Evolutionary conservation across 2,113 vertebrate genomes (phyloP).

Genomic region (Cnemophilus loriae): DNA sequence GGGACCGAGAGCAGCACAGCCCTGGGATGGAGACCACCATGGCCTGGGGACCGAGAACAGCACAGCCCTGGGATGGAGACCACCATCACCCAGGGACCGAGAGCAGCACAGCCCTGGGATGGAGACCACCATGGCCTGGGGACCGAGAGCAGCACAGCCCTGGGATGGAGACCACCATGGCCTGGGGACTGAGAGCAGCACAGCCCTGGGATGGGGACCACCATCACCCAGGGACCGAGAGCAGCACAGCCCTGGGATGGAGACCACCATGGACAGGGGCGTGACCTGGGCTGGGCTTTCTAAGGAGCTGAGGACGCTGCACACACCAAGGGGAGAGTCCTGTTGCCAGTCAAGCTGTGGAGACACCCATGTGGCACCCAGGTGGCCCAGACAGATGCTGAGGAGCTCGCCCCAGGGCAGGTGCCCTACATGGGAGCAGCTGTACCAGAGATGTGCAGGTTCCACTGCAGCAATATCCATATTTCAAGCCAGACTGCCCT

Average conservation of each 20-base stretch:
- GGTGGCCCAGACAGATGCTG: neutral
- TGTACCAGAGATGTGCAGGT: neutral
- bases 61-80: no score
- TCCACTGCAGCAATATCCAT: neutral
- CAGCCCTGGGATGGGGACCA: neutral
- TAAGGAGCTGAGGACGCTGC: neutral
- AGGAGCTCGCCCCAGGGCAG: fast-evolving
- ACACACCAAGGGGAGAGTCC: fast-evolving
- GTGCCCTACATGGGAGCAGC: fast-evolving
- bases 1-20: no score
- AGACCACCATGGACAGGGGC: fast-evolving
- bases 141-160: no score
- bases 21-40: no score
- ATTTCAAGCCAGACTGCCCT: neutral
- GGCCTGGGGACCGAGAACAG: no score
- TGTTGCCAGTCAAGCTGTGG: no score
- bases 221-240: neutral
- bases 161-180: no score
- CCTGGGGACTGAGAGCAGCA: no score
- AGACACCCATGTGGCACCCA: fast-evolving
- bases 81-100: no score
- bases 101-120: no score
- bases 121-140: no score
- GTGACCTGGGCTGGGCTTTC: neutral
- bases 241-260: neutral